Base-by-base conservation (phyloP, 2,888 invertebrate genomes). In the Mallateleia sp. region DNA sequence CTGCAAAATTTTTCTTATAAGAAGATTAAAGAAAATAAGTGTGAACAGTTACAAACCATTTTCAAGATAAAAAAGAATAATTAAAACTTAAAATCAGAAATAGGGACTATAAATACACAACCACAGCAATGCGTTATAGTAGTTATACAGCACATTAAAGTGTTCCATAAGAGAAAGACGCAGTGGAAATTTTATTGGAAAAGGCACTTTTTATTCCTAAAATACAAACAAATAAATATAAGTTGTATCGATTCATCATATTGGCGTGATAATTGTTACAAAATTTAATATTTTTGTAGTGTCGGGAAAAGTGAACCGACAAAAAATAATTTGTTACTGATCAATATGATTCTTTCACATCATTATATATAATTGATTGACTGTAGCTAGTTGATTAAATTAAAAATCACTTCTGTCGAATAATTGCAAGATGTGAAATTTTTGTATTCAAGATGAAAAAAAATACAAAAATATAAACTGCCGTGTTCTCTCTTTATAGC, bases 401-500 rank as follows among this genome's bases (percentile, higher is more conserved):
- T 62, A 15, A n/a, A 22, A 28, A 7, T n/a, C n/a, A 38, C 8
- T 38, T 38, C 11, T 9, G 38, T 38, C 14, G 11, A 11, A 38
- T 11, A 11, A 14, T 11, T 11, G 8, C 8, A 11, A 50, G 28
- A 22, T 52, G 38, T 28, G 11, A 38, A 52, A 50, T 6, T 74
- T 22, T 15, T 28, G 22, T 74, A 34, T 62, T 74, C 50, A 34
- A 6, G 38, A n/a, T 38, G 24, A 52, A 25, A 47, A 25, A 81
- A 42, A 42, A 66, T 42, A n/a, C n/a, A n/a, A n/a, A 50, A 64
- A 34, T 83, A 42, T 60, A 78, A 87, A 87, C 87, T 87, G 83
- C 87, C 87, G 83, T 66, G 64, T 72, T 87, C 52, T 79, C 60
- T 81, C 78, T 78, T 81, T 72, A 66, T 74, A 74, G 62, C 45